Evolutionary conservation across 2,888 invertebrate species (phyloP).

Genomic region (Synanthedon vespiformis): DNA sequence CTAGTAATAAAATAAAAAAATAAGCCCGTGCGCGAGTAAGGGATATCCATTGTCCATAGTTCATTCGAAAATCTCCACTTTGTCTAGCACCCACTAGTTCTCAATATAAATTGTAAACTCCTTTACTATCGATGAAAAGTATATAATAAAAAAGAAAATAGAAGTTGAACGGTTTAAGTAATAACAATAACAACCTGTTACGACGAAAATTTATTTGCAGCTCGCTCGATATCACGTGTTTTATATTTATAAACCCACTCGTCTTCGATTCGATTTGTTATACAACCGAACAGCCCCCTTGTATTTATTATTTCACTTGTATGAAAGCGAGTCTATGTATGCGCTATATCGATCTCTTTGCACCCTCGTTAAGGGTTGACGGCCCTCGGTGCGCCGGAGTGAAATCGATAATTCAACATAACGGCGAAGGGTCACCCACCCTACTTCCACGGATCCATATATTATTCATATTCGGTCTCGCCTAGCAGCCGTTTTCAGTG

Average conservation of each 20-base stretch:
- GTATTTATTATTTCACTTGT: conserved; percentile 12
- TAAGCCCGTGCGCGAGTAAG: too few species aligned
- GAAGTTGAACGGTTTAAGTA: too few species aligned
- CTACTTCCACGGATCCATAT: conserved; percentile 13
- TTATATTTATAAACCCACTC: conserved; percentile 8
- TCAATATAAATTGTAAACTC: too few species aligned
- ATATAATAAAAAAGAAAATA: too few species aligned
- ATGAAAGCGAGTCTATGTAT: conserved; percentile 15
- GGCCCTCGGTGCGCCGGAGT: conserved; percentile 54
- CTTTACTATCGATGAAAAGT: too few species aligned
- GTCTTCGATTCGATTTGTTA: conserved; percentile 32
- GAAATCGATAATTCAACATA: conserved; percentile 45
- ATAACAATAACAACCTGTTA: not conserved
- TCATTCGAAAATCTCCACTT: too few species aligned
- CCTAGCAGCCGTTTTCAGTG: conserved; percentile 17
- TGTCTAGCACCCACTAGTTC: too few species aligned
- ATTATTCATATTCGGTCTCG: conserved; percentile 10
- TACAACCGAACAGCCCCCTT: conserved; percentile 23
- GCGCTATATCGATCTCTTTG: conserved; percentile 16
- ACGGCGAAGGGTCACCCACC: conserved; percentile 26
- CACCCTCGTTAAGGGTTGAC: conserved; percentile 35
- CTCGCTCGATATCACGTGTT: conserved; percentile 14
- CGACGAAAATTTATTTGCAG: not conserved
- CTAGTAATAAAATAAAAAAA: too few species aligned
- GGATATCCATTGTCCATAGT: too few species aligned